Evolutionary conservation across 35 echinoderm and acorn worm species (phyloP).

Genomic region (Lytechinus pictus): DNA sequence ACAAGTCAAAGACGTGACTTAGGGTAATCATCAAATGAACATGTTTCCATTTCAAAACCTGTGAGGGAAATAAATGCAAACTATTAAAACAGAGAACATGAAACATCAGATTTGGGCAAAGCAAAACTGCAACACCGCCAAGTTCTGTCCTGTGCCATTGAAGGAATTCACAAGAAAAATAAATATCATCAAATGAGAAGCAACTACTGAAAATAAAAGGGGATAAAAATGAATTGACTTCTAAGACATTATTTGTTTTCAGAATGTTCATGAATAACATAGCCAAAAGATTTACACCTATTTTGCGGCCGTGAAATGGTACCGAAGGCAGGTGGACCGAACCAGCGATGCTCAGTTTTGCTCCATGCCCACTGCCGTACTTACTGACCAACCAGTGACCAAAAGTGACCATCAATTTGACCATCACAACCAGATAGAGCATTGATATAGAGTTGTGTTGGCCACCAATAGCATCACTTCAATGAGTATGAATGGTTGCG

Average conservation of each 20-base stretch:
- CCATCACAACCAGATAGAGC: background rate
- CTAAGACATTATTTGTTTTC: background rate
- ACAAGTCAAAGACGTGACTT: background rate
- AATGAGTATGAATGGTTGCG: background rate
- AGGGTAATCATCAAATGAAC: background rate
- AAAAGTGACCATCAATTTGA: background rate
- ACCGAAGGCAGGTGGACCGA: background rate
- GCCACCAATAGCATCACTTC: background rate
- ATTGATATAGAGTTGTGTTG: background rate
- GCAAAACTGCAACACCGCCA: background rate
- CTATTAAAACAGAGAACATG: background rate
- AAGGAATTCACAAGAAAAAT: background rate
- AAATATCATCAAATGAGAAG: background rate
- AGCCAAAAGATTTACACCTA: background rate
- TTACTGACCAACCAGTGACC: conserved; percentile 32
- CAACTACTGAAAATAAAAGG: too few relatives aligned
- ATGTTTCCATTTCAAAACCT: background rate
- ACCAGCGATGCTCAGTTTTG: background rate
- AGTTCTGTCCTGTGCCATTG: background rate
- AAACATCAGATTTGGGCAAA: background rate
- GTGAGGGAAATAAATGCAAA: background rate
- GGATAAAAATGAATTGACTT: background rate
- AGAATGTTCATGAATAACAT: background rate
- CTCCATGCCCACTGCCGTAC: background rate
- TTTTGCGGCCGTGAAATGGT: background rate